Percentiles rank a stretch among this genome's conserved stretches.
phyloP scores from a whole-genome alignment of 2,888 invertebrate species.

The Tanytarsus gracilentus region DNA sequence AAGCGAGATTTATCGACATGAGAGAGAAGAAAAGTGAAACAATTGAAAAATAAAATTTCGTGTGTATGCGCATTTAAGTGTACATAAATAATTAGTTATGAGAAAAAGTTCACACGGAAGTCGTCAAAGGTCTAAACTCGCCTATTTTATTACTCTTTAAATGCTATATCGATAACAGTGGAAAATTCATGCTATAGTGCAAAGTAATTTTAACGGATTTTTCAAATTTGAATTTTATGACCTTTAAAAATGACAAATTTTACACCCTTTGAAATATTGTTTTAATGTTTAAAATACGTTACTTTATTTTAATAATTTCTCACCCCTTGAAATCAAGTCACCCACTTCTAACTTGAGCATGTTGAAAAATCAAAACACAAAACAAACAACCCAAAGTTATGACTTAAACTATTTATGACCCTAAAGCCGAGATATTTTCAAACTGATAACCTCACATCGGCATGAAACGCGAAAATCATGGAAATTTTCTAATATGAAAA shows the following conservation, averaged over 20 bases:
- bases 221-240: no score
- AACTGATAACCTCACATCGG: conserved; percentile 20
- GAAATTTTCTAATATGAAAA: conserved; percentile 22
- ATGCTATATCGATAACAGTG: neutral
- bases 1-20: no score
- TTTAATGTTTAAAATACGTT: no score
- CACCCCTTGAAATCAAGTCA: no score
- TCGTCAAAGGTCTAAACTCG: neutral
- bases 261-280: no score
- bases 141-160: neutral
- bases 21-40: no score
- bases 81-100: neutral
- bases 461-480: neutral
- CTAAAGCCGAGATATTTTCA: neutral
- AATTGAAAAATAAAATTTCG: no score
- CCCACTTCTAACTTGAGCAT: neutral
- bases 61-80: neutral
- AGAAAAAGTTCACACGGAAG: neutral
- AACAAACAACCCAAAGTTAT: conserved; percentile 20
- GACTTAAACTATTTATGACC: conserved; percentile 23
- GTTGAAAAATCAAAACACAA: neutral
- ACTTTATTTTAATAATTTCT: no score
- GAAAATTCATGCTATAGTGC: neutral
- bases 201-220: no score
- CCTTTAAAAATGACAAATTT: no score